phyloP scores from a whole-genome alignment of 2,113 vertebrate species.

The Sebastes schlegelii region DNA sequence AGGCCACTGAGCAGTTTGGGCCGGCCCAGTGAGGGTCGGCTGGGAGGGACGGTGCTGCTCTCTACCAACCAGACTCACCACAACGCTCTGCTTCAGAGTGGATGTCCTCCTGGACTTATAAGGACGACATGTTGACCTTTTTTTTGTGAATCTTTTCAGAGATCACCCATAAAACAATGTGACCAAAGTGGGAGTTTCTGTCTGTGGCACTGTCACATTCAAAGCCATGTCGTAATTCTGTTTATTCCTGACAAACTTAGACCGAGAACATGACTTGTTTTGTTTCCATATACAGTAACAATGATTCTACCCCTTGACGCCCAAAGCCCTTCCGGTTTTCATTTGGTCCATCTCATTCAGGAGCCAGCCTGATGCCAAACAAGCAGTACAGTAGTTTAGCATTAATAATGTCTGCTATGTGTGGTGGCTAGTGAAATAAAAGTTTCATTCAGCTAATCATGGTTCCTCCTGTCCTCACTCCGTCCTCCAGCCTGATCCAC shows the following conservation, averaged over 20 bases:
- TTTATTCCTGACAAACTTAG: neutral
- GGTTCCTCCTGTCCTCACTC: neutral
- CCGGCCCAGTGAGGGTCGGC: slow-evolving; percentile 31
- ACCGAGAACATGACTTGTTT: neutral
- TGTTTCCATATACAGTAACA: neutral
- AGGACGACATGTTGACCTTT: slow-evolving; percentile 6
- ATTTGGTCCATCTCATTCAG: neutral
- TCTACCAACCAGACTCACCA: slow-evolving; percentile 22
- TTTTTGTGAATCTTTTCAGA: neutral
- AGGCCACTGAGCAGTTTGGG: slow-evolving; percentile 75
- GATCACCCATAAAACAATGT: neutral
- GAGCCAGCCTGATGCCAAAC: neutral
- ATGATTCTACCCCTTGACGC: neutral
- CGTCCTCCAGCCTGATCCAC: neutral
- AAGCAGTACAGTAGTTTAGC: neutral
- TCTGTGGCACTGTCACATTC: neutral
- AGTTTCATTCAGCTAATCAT: neutral
- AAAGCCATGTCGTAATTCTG: neutral
- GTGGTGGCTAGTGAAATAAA: neutral
- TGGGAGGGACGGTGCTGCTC: neutral
- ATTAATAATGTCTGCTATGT: neutral
- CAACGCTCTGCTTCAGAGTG: slow-evolving; percentile 5
- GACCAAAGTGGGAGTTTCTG: neutral
- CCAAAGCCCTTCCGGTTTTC: neutral
- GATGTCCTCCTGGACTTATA: neutral